Percentiles rank a stretch among this genome's conserved stretches.
Conservation (phyloP, 2,113 vertebrate species). For the Grallaria varia region DNA sequence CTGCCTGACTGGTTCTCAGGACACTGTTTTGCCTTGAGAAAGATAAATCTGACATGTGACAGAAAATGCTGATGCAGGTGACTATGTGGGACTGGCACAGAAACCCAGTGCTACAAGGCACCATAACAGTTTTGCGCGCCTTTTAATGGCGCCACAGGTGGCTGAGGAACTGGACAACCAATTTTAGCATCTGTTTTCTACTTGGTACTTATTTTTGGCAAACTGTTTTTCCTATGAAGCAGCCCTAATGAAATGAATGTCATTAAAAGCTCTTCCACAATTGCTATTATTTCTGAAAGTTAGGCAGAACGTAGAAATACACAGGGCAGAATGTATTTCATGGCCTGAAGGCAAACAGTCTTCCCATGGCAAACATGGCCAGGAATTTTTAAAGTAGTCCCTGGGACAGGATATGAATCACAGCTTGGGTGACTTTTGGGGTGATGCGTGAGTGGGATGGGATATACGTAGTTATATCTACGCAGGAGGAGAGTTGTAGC, state of each 20-base stretch:
- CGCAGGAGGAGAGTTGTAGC: not conserved
- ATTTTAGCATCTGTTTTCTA: slow-evolving; percentile 6
- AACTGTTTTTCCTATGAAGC: slow-evolving; percentile 28
- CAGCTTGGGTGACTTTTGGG: not conserved
- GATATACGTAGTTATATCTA: not conserved
- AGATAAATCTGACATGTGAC: not conserved
- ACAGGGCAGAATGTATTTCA: not conserved
- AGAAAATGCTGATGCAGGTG: not conserved
- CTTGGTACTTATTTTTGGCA: not conserved
- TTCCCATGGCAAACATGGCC: not conserved
- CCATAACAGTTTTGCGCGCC: rapidly evolving
- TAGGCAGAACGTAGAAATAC: not conserved
- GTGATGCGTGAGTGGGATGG: not conserved
- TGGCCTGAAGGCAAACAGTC: not conserved
- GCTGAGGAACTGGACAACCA: not conserved
- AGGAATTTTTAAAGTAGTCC: slow-evolving; percentile 14
- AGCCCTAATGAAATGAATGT: not conserved
- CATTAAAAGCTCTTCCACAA: not conserved
- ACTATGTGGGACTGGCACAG: not conserved
- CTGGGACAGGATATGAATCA: slow-evolving; percentile 47
- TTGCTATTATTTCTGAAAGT: not conserved
- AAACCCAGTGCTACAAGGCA: not conserved
- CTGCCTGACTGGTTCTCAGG: not conserved
- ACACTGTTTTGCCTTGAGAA: not conserved
- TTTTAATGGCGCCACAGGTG: not conserved